Evolutionary conservation across 2,797 vertebrate species (phyloP).

Genomic region (Scyliorhinus canicula): DNA sequence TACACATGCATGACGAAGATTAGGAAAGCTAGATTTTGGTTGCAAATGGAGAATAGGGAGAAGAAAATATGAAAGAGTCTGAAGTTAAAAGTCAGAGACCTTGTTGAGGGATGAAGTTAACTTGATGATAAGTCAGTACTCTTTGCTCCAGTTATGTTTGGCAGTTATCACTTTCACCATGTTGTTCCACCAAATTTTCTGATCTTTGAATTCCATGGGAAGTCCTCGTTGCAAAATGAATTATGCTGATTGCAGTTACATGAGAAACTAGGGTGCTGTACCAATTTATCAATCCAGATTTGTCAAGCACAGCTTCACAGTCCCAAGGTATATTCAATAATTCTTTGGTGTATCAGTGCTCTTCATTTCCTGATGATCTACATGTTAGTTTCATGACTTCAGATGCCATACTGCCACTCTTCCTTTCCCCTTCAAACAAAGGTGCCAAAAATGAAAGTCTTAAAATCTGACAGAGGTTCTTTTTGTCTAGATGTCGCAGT

Average conservation of each 20-base stretch:
- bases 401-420: background rate
- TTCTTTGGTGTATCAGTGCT: background rate
- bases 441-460: too few species aligned
- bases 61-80: too few species aligned
- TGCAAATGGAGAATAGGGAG: too few species aligned
- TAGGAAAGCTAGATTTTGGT: background rate
- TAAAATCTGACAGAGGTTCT: too few species aligned
- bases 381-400: background rate
- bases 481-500: too few species aligned
- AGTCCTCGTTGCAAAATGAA: background rate
- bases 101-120: too few species aligned
- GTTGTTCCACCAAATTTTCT: too few species aligned
- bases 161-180: too few species aligned
- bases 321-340: background rate
- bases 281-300: background rate
- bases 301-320: background rate
- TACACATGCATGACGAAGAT: background rate
- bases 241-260: background rate
- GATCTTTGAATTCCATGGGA: too few species aligned
- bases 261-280: background rate
- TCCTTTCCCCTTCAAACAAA: background rate
- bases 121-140: too few species aligned
- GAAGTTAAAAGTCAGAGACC: too few species aligned
- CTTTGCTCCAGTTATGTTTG: too few species aligned
- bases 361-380: background rate